These are phyloP conservation scores for Notarius lentiginosus DNA, from an alignment of 2,113 vertebrate species.

Conservation along the genomic window DNA sequence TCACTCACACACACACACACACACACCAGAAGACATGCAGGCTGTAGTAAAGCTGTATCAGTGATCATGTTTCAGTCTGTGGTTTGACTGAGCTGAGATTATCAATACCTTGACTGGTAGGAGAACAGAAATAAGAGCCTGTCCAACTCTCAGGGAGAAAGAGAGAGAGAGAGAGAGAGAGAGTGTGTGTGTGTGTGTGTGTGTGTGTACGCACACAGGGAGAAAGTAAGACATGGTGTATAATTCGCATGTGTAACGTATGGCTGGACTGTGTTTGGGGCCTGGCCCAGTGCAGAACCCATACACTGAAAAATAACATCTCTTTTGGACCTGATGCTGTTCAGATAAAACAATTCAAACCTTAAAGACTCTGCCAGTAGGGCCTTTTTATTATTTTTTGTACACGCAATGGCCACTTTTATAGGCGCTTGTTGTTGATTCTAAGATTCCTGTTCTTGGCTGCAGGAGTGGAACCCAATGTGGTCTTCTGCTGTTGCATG, in stretches of 20 bases:
- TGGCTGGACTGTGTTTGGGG: conserved; percentile 66
- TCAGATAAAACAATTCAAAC: conserved; percentile 77
- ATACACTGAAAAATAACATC: conserved; percentile 58
- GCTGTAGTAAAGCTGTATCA: conserved; percentile 16
- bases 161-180: conserved; percentile 10
- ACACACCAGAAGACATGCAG: neutral
- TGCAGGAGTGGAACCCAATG: too few species aligned
- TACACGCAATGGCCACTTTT: too few species aligned
- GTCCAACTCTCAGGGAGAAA: neutral
- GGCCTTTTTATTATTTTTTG: conserved; percentile 55
- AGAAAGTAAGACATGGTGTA: conserved; percentile 60
- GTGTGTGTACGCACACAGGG: conserved; percentile 51
- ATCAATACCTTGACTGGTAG: conserved; percentile 39
- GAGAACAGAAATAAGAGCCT: conserved; percentile 33
- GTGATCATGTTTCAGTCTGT: conserved; percentile 38
- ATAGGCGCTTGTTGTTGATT: too few species aligned
- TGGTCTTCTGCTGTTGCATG: too few species aligned
- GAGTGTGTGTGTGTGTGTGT: conserved; percentile 52
- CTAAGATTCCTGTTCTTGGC: too few species aligned
- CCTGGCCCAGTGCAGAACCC: conserved; percentile 51
- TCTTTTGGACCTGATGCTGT: conserved; percentile 53
- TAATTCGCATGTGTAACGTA: conserved; percentile 73
- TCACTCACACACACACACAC: neutral
- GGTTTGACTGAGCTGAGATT: conserved; percentile 23
- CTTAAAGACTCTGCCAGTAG: conserved; percentile 72